phyloP scores from a whole-genome alignment of 2,797 vertebrate species.

The Acrossocheilus fasciatus region DNA sequence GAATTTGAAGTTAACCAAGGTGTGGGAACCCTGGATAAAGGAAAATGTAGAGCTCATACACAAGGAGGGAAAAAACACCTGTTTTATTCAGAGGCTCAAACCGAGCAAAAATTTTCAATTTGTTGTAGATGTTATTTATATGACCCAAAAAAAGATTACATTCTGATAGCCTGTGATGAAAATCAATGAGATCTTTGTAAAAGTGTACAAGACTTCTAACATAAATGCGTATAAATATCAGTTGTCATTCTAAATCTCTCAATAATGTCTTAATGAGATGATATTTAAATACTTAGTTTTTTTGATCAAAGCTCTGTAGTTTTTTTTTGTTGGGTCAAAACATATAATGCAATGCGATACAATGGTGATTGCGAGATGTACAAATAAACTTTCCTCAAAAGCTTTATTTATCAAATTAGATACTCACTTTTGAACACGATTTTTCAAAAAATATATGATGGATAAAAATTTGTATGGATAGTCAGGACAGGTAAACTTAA shows the following conservation, averaged over 20 bases:
- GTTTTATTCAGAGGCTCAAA: neutral
- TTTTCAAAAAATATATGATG: neutral
- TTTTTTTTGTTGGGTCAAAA: neutral
- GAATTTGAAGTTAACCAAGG: too few relatives aligned
- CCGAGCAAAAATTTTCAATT: neutral
- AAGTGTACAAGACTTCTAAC: neutral
- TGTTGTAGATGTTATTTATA: neutral
- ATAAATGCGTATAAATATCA: neutral
- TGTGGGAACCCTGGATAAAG: too few relatives aligned
- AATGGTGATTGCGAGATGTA: neutral
- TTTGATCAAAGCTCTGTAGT: neutral
- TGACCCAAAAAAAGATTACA: neutral
- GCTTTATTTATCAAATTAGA: neutral
- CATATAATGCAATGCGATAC: neutral
- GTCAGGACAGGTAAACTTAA: neutral
- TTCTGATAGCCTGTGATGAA: neutral
- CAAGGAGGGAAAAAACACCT: neutral
- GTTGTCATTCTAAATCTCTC: neutral
- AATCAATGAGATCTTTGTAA: neutral
- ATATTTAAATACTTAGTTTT: neutral
- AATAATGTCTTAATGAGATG: neutral
- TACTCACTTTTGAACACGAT: too few relatives aligned
- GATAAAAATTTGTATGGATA: neutral
- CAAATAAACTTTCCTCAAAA: neutral
- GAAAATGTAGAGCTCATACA: neutral